A percentile compares a stretch with the other conserved stretches of the same genome.
phyloP scores from a whole-genome alignment of 2,888 invertebrate species.

The Nymphalis c-album region DNA sequence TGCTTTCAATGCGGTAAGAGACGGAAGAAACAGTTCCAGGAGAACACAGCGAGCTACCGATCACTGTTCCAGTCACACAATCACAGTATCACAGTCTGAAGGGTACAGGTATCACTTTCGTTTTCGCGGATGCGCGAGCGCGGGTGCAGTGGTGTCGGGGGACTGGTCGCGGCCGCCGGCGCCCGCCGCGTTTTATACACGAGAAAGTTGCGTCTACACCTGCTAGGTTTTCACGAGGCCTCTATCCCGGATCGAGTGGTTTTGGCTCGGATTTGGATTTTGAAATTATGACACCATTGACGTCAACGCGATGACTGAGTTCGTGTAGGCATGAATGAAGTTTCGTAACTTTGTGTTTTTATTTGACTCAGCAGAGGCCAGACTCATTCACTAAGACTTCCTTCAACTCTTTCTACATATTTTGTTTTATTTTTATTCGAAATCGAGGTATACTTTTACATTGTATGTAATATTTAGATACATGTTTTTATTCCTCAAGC shows the following conservation, averaged over 20 bases:
- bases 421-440: too few relatives aligned
- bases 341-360: constrained; percentile 7
- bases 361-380: not conserved
- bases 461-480: too few relatives aligned
- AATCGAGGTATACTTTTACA: too few relatives aligned
- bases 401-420: not conserved
- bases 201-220: constrained; percentile 71
- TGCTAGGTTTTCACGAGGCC: constrained; percentile 52
- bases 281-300: constrained; percentile 69
- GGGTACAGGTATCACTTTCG: constrained; percentile 64
- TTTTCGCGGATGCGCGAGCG: constrained; percentile 60
- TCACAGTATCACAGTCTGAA: constrained; percentile 68
- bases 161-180: constrained; percentile 74
- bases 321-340: constrained; percentile 26
- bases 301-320: constrained; percentile 46
- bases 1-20: constrained; percentile 52
- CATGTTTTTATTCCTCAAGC: too few relatives aligned
- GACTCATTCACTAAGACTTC: not conserved
- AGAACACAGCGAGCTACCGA: constrained; percentile 74
- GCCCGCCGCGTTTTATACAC: constrained; percentile 71
- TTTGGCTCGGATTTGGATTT: constrained; percentile 61
- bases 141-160: constrained; percentile 53
- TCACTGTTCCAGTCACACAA: constrained; percentile 77
- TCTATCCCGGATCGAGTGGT: constrained; percentile 70
- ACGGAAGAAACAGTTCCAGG: constrained; percentile 70